A percentile compares a stretch with the other conserved stretches of the same genome.
Evolutionary conservation across 2,797 vertebrate genomes (phyloP).

Genomic region (Coranthus polyacanthus): DNA sequence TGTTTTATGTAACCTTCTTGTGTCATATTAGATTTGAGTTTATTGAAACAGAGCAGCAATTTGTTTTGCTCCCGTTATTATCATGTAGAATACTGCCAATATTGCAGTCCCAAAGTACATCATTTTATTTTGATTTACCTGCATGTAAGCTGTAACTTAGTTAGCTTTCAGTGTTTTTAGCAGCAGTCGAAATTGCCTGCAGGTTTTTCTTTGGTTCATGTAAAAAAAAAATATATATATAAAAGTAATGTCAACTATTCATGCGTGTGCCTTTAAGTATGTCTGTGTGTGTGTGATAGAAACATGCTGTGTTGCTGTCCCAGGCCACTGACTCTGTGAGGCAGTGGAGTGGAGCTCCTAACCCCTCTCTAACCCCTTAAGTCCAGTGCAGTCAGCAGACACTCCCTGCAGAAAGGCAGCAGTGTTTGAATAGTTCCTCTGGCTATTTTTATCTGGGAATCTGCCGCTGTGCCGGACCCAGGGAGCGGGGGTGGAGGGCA

Average conservation of each 20-base stretch:
- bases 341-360: constrained; percentile 72
- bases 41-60: constrained; percentile 1
- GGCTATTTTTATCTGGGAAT: constrained; percentile 87
- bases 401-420: constrained; percentile 79
- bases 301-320: constrained; percentile 18
- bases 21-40: not conserved
- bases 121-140: not conserved
- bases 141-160: too few species aligned
- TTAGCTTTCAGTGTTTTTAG: too few species aligned
- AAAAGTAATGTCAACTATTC: too few species aligned
- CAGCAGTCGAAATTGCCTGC: too few species aligned
- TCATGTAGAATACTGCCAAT: not conserved
- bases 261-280: too few species aligned
- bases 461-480: constrained; percentile 78
- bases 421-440: constrained; percentile 82
- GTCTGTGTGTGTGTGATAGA: too few species aligned
- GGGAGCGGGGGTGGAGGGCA: constrained; percentile 75
- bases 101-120: not conserved
- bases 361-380: constrained; percentile 80
- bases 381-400: constrained; percentile 74
- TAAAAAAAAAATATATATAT: too few species aligned
- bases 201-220: too few species aligned
- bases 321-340: constrained; percentile 50
- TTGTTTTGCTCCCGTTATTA: not conserved
- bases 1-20: too few species aligned